Base-by-base conservation (phyloP, 2,113 vertebrate species). In the Nothocercus nigrocapillus region DNA sequence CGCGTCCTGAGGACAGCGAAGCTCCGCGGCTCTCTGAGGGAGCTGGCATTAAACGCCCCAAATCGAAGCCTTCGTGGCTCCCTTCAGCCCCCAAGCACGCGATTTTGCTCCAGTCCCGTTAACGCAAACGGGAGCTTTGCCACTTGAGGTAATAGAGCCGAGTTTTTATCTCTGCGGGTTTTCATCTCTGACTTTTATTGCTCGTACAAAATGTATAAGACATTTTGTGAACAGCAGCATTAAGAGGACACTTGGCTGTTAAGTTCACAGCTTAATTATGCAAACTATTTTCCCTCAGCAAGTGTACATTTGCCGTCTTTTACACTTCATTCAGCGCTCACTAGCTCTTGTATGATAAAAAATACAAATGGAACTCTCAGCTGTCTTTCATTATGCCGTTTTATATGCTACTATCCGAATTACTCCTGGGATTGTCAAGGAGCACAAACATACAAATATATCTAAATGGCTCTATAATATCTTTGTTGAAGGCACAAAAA, bases 371-470 rank as follows among this genome's bases (percentile, higher is more conserved):
- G 44, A 63, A 93, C 90, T 70, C 85, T 68, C 13, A 80, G 36
- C 15, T 75, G 36, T 32, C 64, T 86, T 62, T 51, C 62, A 45
- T 44, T n/a, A 49, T 9, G 59, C 16, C 19, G 25, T 49, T 80
- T 83, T 32, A 45, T 70, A 16, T 0, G 1, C 40, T 85, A 21
- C 54, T 32, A 7, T 24, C 75, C 0, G 0, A 84, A 9, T 56
- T 74, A 54, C 14, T 74, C 28, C 36, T 32, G 56, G 56, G 51
- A 38, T 68, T 63, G 28, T 74, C 42, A 47, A 67, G 56, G 68
- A 42, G 67, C 64, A 78, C 1, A 1, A 73, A 56, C 11, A 63
- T 30, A 44, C 0, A 0, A 62, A 51, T 34, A 17, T 27, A 64
- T 47, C 45, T 51, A 82, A 93, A 88, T 0, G 17, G 36, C 25